Evolutionary conservation across 2,797 vertebrate genomes (phyloP).

Genomic region (Myoxocephalus aenaeus): DNA sequence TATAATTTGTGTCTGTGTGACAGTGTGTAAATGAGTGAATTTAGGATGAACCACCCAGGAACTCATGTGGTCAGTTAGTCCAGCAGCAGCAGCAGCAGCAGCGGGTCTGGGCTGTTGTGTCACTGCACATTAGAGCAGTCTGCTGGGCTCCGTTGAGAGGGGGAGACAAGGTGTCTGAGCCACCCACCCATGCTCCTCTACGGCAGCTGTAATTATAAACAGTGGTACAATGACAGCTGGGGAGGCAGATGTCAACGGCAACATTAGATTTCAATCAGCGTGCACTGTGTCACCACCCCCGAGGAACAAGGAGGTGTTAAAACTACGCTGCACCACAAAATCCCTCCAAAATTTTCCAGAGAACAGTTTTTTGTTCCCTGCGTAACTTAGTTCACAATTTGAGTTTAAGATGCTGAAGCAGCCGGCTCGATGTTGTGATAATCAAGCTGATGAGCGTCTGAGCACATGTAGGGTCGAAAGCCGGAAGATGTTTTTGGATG

Average conservation of each 20-base stretch:
- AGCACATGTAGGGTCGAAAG: slow-evolving; percentile 17
- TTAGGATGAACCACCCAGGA: slow-evolving; percentile 39
- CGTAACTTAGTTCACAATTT: slow-evolving; percentile 22
- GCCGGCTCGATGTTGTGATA: slow-evolving; percentile 32
- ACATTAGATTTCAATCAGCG: slow-evolving; percentile 79
- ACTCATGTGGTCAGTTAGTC: slow-evolving; percentile 54
- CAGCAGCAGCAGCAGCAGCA: slow-evolving; percentile 43
- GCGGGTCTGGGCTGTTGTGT: slow-evolving; percentile 60
- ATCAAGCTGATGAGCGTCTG: slow-evolving; percentile 34
- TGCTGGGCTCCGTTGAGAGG: slow-evolving; percentile 59
- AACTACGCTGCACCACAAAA: slow-evolving; percentile 42
- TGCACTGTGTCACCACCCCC: slow-evolving; percentile 68
- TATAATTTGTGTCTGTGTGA: slow-evolving; percentile 21
- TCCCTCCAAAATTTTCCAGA: slow-evolving; percentile 9
- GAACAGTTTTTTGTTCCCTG: slow-evolving; percentile 23
- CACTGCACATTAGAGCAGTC: slow-evolving; percentile 69
- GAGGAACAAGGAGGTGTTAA: slow-evolving; percentile 69
- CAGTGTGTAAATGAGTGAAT: slow-evolving; percentile 60
- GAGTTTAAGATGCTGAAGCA: slow-evolving; percentile 18
- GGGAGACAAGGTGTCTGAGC: slow-evolving; percentile 78
- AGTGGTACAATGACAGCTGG: slow-evolving; percentile 77
- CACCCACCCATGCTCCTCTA: slow-evolving; percentile 65
- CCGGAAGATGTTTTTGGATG: slow-evolving; percentile 61
- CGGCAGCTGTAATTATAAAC: slow-evolving; percentile 80
- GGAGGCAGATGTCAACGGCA: slow-evolving; percentile 81